Base-by-base conservation (phyloP, 2,888 invertebrate genomes). In the Rhamphomyia laevipes region DNA sequence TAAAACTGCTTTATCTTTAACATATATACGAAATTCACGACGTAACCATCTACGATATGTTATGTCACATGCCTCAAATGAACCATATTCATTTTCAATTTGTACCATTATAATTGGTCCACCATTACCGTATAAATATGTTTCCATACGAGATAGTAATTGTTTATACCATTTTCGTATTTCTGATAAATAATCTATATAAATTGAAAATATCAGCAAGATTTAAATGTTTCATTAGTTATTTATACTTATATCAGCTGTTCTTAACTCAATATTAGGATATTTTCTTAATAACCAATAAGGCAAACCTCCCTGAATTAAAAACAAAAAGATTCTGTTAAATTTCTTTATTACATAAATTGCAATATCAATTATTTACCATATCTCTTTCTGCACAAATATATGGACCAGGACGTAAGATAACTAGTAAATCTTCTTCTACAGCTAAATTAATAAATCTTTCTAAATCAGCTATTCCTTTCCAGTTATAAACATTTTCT, bases 41-140 rank as follows among this genome's bases (percentile, higher is more conserved):
- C 82, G 73, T 41, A 92, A 65, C 68, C 78, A 79, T 16, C 64
- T 62, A 59, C 78, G 80, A 66, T 94, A 92, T 1, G 71, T 69
- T 51, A 71, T 69, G 63, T 92, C 87, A 58, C 82, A 84, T 7
- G 81, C 81, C 33, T 66, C 71, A 62, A 82, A 91, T 59, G 90
- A 89, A 4, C 94, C 94, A 59, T 93, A 93, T 65, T 92, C 93
- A 67, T 97, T 97, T 73, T 95, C 95, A 65, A 86, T 84, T 76
- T 92, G 91, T 41, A 91, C 82, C 74, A 86, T 81, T 51, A 92
- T 87, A 30, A 92, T 81, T 0, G 90, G 87, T 0, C 92, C 92
- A 1, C 90, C 89, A 60, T 86, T 86, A 35, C 74, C 77, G 53
- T 76, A 76, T 5, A 79, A 61, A 43, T 73, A 65, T 0, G 73